Conservation (phyloP, 2,113 vertebrate genomes). For the Tragulus kanchil region DNA sequence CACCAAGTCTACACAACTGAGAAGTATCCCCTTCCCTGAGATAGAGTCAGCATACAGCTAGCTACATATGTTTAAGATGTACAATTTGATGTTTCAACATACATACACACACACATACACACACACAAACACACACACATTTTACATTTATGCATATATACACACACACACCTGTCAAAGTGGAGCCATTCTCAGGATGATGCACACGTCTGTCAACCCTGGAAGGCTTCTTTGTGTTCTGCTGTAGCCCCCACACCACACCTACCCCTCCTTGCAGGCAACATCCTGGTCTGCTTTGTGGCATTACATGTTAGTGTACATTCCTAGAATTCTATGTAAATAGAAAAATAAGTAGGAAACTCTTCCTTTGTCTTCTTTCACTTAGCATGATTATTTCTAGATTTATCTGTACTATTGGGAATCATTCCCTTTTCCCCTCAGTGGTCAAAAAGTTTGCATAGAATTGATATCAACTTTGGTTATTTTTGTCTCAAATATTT, state of each 20-base stretch:
- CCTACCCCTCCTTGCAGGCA: neutral
- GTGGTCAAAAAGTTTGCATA: neutral
- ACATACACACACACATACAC: rapidly evolving
- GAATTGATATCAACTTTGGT: neutral
- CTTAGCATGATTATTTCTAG: neutral
- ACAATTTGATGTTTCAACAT: neutral
- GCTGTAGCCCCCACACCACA: neutral
- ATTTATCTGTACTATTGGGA: neutral
- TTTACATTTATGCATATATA: no score
- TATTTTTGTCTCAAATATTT: neutral
- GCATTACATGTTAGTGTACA: neutral
- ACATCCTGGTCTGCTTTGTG: neutral
- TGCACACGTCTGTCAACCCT: rapidly evolving
- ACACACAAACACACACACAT: no score
- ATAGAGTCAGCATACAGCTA: neutral
- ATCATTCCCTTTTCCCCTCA: neutral
- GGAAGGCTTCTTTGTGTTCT: neutral
- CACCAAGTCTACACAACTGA: neutral
- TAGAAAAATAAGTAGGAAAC: no score
- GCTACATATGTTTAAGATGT: neutral
- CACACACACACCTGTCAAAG: neutral
- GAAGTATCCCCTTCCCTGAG: neutral
- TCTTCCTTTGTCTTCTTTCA: neutral
- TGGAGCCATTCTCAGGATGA: neutral
- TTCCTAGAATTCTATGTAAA: neutral